Conservation (phyloP, 2,888 invertebrate species). For the Schrankia costaestrigalis region DNA sequence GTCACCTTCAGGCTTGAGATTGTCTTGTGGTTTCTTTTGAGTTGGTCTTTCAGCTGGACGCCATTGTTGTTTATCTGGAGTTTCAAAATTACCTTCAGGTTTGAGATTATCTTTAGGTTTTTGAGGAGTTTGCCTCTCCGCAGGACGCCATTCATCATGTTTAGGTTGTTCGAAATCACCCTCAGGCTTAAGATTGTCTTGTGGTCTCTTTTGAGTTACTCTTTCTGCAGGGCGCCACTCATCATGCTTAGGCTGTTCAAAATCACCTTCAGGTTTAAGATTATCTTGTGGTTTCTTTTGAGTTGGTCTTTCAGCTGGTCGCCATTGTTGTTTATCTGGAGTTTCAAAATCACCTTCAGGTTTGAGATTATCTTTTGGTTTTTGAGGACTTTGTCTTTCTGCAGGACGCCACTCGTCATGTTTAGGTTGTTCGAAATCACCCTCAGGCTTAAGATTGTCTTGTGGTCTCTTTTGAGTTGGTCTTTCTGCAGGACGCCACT, state of each 20-base stretch:
- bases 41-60: conserved; percentile 38
- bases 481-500: conserved; percentile 75
- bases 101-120: conserved; percentile 67
- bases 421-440: conserved; percentile 75
- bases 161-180: conserved; percentile 15
- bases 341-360: conserved; percentile 63
- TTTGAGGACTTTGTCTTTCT: conserved; percentile 49
- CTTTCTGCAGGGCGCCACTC: conserved; percentile 17
- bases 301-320: conserved; percentile 14
- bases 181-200: conserved; percentile 15
- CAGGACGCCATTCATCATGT: conserved; percentile 17
- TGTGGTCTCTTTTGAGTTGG: conserved; percentile 74
- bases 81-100: conserved; percentile 78
- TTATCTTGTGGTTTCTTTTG: conserved; percentile 18
- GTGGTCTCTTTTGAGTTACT: conserved; percentile 9
- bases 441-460: conserved; percentile 83
- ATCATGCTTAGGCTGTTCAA: conserved; percentile 9
- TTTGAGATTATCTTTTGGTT: conserved; percentile 73
- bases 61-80: conserved; percentile 48
- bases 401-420: conserved; percentile 59
- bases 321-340: conserved; percentile 22
- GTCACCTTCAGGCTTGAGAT: conserved; percentile 77
- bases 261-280: conserved; percentile 15
- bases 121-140: conserved; percentile 15
- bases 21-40: conserved; percentile 69